These are phyloP conservation scores for Sarcophaga rosellei DNA, from an alignment of 2,888 invertebrate species.

Conservation along the genomic window DNA sequence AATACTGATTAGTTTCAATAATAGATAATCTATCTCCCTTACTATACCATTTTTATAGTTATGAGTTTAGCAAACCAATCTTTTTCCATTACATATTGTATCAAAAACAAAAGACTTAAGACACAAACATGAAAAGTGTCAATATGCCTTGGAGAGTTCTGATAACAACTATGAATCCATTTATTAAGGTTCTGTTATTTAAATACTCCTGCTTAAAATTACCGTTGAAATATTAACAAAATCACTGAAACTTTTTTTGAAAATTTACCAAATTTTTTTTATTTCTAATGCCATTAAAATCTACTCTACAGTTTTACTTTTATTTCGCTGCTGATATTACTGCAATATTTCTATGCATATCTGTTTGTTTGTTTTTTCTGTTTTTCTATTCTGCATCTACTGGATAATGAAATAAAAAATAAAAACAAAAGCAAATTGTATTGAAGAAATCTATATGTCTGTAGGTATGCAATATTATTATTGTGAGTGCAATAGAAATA, in stretches of 20 bases:
- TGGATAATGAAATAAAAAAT: constrained; percentile 20
- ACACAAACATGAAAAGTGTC: not conserved
- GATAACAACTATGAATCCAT: not conserved
- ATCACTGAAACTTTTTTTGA: constrained; percentile 44
- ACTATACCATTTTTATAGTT: no score
- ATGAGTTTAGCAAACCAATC: not conserved
- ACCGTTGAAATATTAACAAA: constrained; percentile 49
- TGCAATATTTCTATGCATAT: constrained; percentile 26
- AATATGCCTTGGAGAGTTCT: not conserved
- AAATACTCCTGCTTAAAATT: constrained; percentile 12
- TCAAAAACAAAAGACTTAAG: not conserved
- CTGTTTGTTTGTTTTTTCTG: constrained; percentile 20
- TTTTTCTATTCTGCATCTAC: constrained; percentile 20
- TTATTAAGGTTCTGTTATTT: constrained; percentile 1
- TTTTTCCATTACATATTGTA: not conserved
- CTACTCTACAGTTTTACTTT: no score
- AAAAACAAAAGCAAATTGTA: not conserved
- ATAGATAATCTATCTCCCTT: no score
- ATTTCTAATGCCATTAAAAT: no score
- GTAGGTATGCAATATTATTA: not conserved
- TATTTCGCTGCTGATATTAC: no score
- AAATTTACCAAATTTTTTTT: not conserved
- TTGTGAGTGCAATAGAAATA: constrained; percentile 20
- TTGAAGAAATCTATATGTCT: not conserved
- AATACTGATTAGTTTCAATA: no score